A percentile compares a stretch with the other conserved stretches of the same genome.
These are phyloP conservation scores for Aquatica leii DNA, from an alignment of 2,888 invertebrate species.

Conservation along the genomic window DNA sequence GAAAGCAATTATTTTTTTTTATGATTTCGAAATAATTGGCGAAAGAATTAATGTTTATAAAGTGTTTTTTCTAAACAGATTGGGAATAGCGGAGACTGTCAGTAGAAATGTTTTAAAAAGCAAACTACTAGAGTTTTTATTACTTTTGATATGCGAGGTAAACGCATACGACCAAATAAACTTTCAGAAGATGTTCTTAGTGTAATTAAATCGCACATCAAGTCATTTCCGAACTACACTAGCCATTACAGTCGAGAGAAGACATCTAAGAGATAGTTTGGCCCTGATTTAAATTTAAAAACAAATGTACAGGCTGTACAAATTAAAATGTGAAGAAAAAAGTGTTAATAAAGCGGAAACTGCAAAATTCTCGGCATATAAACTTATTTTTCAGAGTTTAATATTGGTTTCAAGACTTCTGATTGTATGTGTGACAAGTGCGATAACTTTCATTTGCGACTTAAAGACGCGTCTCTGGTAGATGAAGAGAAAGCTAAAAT, in stretches of 20 bases:
- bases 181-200: background rate
- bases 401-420: conserved; percentile 14
- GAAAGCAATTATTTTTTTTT: background rate
- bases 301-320: conserved; percentile 12
- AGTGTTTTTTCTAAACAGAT: background rate
- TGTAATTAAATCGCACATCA: background rate
- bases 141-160: too few species aligned
- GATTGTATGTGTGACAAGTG: conserved; percentile 7
- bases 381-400: conserved; percentile 9
- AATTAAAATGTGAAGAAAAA: conserved; percentile 15
- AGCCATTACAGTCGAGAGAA: conserved; percentile 11
- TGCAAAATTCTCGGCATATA: conserved; percentile 10
- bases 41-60: background rate
- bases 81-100: background rate
- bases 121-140: background rate
- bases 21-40: background rate
- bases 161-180: background rate
- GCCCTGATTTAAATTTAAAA: conserved; percentile 10
- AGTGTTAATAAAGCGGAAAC: conserved; percentile 12
- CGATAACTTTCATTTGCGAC: too few species aligned
- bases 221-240: conserved; percentile 37
- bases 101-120: background rate
- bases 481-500: conserved; percentile 13
- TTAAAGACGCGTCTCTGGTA: conserved; percentile 10
- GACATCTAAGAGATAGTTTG: conserved; percentile 10